Evolutionary conservation across 2,113 vertebrate species (phyloP).

Genomic region (Chaetura pelagica): DNA sequence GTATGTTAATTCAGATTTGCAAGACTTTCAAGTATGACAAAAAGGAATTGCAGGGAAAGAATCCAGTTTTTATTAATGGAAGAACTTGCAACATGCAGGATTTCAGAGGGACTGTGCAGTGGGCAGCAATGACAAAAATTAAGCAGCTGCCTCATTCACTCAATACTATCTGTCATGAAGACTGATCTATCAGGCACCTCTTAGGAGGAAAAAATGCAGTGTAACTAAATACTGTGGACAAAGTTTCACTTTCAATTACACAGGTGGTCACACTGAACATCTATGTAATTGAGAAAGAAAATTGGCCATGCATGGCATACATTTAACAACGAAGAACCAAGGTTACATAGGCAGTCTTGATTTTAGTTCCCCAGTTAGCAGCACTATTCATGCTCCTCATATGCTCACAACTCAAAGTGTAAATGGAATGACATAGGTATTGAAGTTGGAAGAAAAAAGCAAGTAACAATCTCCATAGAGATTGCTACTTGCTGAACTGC

Average conservation of each 20-base stretch:
- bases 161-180: slow-evolving; percentile 22
- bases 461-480: fast-evolving
- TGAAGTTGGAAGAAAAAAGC: not conserved
- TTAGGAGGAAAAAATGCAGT: slow-evolving; percentile 30
- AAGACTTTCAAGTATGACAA: not conserved
- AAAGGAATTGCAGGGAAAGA: not conserved
- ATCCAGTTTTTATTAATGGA: not conserved
- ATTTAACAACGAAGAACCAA: not conserved
- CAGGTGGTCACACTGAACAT: not conserved
- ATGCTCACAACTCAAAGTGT: not conserved
- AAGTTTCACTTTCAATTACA: not conserved
- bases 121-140: slow-evolving; percentile 58
- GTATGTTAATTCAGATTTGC: not conserved
- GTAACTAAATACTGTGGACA: slow-evolving; percentile 37
- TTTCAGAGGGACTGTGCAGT: not conserved
- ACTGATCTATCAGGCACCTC: not conserved
- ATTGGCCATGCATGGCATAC: not conserved
- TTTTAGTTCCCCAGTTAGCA: not conserved
- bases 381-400: not conserved
- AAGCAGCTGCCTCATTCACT: slow-evolving; percentile 57
- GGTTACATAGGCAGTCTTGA: not conserved
- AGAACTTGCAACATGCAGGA: not conserved
- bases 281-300: not conserved
- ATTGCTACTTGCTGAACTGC: not conserved
- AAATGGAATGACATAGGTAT: not conserved